Percentiles rank a stretch among this genome's conserved stretches.
phyloP scores from a whole-genome alignment of 2,113 vertebrate genomes.

The Heterocephalus glaber region DNA sequence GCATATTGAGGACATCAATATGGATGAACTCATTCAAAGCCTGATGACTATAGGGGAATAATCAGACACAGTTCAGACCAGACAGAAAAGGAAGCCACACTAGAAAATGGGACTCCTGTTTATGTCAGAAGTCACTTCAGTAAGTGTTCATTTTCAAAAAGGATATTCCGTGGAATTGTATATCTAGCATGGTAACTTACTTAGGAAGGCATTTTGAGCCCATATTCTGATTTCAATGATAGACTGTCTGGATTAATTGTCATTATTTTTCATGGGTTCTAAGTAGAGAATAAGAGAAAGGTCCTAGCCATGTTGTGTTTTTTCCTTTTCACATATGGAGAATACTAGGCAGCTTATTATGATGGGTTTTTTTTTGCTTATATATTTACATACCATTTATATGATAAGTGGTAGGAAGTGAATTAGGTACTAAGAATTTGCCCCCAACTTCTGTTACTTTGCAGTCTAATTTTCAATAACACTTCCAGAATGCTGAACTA shows the following conservation, averaged over 20 bases:
- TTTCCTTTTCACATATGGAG: background rate
- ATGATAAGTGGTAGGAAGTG: background rate
- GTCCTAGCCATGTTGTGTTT: background rate
- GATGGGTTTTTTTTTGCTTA: background rate
- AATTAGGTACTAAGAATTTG: background rate
- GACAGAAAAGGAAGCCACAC: background rate
- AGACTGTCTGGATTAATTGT: background rate
- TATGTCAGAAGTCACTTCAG: background rate
- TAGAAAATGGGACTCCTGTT: background rate
- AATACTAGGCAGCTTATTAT: background rate
- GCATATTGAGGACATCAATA: background rate
- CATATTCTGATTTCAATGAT: background rate
- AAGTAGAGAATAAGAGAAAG: background rate
- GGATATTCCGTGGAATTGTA: background rate
- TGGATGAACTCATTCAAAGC: background rate
- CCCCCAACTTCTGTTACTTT: background rate
- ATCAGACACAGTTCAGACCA: background rate
- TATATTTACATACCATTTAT: background rate
- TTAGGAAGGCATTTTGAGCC: background rate
- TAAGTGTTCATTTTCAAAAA: background rate
- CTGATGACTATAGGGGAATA: background rate
- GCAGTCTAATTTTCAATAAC: background rate
- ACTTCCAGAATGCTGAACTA: background rate
- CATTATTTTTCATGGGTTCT: background rate
- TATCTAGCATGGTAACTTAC: background rate